Conservation (phyloP, 1,140 invertebrate species). For the Bombus sibiricus region DNA sequence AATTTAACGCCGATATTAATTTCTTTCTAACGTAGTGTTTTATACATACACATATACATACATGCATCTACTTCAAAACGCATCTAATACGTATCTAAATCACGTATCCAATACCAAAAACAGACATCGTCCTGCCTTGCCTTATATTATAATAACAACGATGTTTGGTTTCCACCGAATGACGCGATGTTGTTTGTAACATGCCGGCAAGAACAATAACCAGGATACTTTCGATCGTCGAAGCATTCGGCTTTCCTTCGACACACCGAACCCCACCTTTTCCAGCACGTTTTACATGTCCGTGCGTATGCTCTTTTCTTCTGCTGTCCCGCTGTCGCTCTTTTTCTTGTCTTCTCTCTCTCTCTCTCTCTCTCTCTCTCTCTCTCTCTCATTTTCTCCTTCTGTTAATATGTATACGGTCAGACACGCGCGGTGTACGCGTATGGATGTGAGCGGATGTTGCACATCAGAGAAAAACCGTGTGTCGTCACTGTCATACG, state of each 20-base stretch:
- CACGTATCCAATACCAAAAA: not conserved
- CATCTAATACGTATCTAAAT: not conserved
- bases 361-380: too few relatives aligned
- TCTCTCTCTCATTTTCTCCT: not conserved
- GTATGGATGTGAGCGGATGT: slow-evolving; percentile 50
- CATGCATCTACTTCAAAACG: not conserved
- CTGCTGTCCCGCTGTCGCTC: not conserved
- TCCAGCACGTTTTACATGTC: not conserved
- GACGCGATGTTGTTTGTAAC: not conserved
- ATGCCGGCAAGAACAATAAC: slow-evolving; percentile 8
- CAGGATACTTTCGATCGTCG: not conserved
- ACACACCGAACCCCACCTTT: slow-evolving; percentile 6
- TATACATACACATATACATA: too few relatives aligned
- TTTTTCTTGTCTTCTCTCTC: not conserved
- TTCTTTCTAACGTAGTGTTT: too few relatives aligned
- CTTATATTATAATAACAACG: not conserved
- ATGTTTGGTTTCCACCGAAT: not conserved
- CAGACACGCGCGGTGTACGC: not conserved
- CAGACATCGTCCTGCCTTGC: not conserved
- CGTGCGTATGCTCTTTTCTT: not conserved
- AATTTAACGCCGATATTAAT: not conserved
- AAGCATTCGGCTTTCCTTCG: not conserved
- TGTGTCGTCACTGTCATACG: slow-evolving; percentile 20
- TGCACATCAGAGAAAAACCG: slow-evolving; percentile 62
- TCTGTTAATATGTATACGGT: not conserved